A percentile compares a stretch with the other conserved stretches of the same genome.
Evolutionary conservation across 2,888 invertebrate species (phyloP).

Genomic region (Thereva unica): DNA sequence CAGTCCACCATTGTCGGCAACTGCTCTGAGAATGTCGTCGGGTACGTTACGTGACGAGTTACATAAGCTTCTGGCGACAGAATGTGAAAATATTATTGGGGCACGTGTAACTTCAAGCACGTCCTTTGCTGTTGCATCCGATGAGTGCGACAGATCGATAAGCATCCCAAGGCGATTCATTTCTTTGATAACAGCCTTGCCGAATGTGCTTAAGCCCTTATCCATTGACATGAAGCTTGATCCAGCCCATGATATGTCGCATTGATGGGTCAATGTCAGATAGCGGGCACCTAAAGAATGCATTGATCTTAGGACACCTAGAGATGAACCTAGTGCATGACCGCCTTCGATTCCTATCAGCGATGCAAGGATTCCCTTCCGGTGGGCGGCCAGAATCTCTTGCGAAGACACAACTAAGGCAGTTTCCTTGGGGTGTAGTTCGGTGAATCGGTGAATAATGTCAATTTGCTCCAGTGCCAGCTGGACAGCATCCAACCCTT

Average conservation of each 20-base stretch:
- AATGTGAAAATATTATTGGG: constrained; percentile 92
- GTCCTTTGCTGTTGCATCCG: constrained; percentile 82
- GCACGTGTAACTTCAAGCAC: constrained; percentile 80
- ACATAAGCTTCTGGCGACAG: constrained; percentile 83
- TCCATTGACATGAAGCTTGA: constrained; percentile 64
- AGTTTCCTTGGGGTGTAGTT: constrained; percentile 75
- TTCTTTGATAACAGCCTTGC: constrained; percentile 81
- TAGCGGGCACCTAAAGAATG: constrained; percentile 87
- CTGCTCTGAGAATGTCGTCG: constrained; percentile 77
- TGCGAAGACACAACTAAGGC: constrained; percentile 71
- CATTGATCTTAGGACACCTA: constrained; percentile 85
- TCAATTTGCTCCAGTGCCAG: constrained; percentile 85
- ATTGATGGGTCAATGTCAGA: constrained; percentile 89
- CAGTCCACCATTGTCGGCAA: constrained; percentile 83
- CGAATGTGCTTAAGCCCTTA: constrained; percentile 68
- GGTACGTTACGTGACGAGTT: constrained; percentile 88
- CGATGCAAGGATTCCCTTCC: constrained; percentile 80
- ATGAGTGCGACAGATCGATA: constrained; percentile 87
- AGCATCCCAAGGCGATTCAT: constrained; percentile 95
- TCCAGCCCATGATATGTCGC: constrained; percentile 86
- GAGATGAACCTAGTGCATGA: constrained; percentile 86
- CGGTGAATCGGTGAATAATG: constrained; percentile 70
- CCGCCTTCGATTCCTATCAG: constrained; percentile 92
- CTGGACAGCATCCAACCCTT: constrained; percentile 82
- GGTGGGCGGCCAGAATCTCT: constrained; percentile 74